Conservation (phyloP, 92 coral and sea anemone species). For the Plumapathes pennacea region DNA sequence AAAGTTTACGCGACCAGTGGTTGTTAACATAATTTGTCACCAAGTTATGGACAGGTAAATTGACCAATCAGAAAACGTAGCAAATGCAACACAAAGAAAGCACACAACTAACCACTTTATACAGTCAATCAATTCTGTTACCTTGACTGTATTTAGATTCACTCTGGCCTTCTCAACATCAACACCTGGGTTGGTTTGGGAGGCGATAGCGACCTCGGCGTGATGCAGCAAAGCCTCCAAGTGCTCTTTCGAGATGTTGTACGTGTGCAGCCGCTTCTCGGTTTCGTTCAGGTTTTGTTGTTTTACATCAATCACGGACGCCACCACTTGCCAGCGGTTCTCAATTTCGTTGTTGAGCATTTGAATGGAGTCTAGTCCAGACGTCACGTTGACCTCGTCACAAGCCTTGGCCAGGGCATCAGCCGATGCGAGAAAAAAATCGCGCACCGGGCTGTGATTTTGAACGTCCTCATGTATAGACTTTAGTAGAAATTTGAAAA, state of each 20-base stretch:
- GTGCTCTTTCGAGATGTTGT: constrained; percentile 52
- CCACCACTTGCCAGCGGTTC: constrained; percentile 85
- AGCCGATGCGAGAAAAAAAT: constrained; percentile 78
- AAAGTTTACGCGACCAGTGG: too few species aligned
- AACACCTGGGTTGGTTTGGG: constrained; percentile 54
- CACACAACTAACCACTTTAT: too few species aligned
- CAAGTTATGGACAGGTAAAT: too few species aligned
- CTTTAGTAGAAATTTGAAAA: constrained; percentile 47
- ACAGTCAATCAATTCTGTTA: too few species aligned
- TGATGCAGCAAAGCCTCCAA: constrained; percentile 45
- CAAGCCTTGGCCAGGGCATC: constrained; percentile 73
- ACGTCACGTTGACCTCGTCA: constrained; percentile 51
- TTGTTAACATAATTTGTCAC: too few species aligned
- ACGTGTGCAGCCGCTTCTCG: constrained; percentile 53
- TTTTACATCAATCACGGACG: constrained; percentile 57
- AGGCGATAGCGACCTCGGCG: constrained; percentile 54
- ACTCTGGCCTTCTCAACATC: constrained; percentile 74
- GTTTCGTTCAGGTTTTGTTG: constrained; percentile 64
- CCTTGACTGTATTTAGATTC: constrained; percentile 74
- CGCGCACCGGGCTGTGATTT: constrained; percentile 83
- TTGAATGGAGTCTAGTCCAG: constrained; percentile 82
- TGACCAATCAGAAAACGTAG: neutral
- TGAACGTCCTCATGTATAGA: constrained; percentile 69
- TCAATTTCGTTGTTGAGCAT: constrained; percentile 69
- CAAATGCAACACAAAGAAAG: too few species aligned